Base-by-base conservation (phyloP, 1,140 invertebrate species). In the Bombus sylvicola region DNA sequence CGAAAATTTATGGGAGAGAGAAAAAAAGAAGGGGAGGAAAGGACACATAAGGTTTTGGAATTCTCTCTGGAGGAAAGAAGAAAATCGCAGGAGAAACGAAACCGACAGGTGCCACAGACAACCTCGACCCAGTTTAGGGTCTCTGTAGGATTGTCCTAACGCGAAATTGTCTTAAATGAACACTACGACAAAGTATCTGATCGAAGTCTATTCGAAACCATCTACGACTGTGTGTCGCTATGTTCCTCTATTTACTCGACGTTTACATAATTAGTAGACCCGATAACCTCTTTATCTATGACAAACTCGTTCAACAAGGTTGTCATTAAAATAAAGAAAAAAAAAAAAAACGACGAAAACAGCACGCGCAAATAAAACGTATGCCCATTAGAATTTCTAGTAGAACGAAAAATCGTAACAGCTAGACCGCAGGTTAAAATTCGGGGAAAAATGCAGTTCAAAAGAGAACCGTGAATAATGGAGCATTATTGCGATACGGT, bases 381-480 rank as follows among this genome's bases (percentile, higher is more conserved):
- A 59, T 0, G 25, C 0, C 57, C 57, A 18, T 59, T 28, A 28
- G 28, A 13, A 62, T 13, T 62, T 62, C 10, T n/a, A n/a, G 59
- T 13, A n/a, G 59, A n/a, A 62, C 12, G 28, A 13, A 62, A 62
- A n/a, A 62, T 12, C 59, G 28, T n/a, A 10, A 62, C 15, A n/a
- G 59, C 3, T 28, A 28, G 1, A 62, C 28, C 59, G 59, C 28
- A 13, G 28, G 1, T 12, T 62, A 1, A n/a, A 62, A 62, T 62
- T 62, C 28, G 59, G 9, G 2, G 10, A 0, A 13, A 66, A 18
- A 64, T 66, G 13, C 5, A 9, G 6, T 66, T n/a, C 6, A 15
- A n/a, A 13, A 39, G 43, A 62, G 73, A 66, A 73, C 37, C 69
- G 77, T 41, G 43, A 41, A 86, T 47, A 53, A 81, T 72, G 25